phyloP scores from a whole-genome alignment of 2,113 vertebrate species.

The Anhinga rufa region DNA sequence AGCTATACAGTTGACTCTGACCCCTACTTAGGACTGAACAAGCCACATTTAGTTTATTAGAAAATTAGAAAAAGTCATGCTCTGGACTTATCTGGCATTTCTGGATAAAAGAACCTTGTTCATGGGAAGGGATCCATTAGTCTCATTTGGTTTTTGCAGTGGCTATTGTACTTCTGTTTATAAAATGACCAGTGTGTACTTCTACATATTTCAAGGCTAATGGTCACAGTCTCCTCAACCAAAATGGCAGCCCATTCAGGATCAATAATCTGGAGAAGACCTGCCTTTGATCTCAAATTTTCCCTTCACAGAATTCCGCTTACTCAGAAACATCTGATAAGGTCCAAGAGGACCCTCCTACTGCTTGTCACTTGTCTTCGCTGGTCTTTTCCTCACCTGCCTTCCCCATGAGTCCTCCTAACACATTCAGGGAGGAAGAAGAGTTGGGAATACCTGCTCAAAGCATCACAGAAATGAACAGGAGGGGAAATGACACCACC shows the following conservation, averaged over 20 bases:
- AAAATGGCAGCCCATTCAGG: background rate
- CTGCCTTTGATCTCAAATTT: background rate
- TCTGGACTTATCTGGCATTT: background rate
- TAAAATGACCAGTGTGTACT: too few relatives aligned
- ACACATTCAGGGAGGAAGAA: background rate
- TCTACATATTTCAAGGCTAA: background rate
- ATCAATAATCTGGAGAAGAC: background rate
- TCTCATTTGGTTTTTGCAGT: background rate
- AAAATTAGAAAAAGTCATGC: background rate
- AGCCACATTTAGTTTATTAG: background rate
- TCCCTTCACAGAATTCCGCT: background rate
- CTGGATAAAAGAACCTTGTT: background rate
- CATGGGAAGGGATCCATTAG: background rate
- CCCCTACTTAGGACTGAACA: background rate
- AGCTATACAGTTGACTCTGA: background rate
- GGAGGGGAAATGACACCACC: background rate
- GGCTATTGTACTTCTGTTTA: background rate
- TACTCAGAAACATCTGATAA: background rate
- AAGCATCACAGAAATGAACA: background rate
- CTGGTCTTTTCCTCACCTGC: background rate
- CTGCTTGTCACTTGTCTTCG: background rate
- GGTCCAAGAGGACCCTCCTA: background rate
- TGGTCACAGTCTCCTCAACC: background rate
- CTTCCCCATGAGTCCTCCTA: background rate
- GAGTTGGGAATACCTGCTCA: background rate